Evolutionary conservation across 2,888 invertebrate species (phyloP).

Genomic region (Caenorhabditis wallacei): DNA sequence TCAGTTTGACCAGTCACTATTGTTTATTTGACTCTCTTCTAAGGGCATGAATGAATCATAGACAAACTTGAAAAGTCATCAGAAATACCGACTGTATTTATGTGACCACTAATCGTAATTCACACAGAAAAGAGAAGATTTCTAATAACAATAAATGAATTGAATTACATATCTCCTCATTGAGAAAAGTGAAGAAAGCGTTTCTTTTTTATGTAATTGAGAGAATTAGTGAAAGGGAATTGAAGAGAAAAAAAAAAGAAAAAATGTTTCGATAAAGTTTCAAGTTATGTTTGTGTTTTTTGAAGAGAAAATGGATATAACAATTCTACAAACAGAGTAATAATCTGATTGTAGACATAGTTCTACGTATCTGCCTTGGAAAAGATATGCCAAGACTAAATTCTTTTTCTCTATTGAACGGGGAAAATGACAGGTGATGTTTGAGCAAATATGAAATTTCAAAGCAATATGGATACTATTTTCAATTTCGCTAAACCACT

Average conservation of each 20-base stretch:
- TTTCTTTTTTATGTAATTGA: slow-evolving; percentile 40
- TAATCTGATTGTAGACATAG: too few relatives aligned
- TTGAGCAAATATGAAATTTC: too few relatives aligned
- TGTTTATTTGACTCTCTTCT: background rate
- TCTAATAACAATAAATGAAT: slow-evolving; percentile 51
- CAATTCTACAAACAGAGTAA: too few relatives aligned
- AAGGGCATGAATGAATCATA: slow-evolving; percentile 47
- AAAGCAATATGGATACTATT: too few relatives aligned
- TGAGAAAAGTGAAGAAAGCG: slow-evolving; percentile 35
- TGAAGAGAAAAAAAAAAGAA: background rate
- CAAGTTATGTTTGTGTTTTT: too few relatives aligned
- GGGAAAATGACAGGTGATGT: too few relatives aligned
- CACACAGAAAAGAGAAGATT: slow-evolving; percentile 37
- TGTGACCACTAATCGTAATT: slow-evolving; percentile 51
- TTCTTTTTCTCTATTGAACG: too few relatives aligned
- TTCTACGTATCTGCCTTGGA: too few relatives aligned
- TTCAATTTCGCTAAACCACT: too few relatives aligned
- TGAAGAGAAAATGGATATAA: too few relatives aligned
- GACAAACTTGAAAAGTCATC: slow-evolving; percentile 49
- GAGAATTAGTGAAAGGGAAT: slow-evolving; percentile 20
- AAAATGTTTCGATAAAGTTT: background rate
- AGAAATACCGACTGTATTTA: slow-evolving; percentile 12
- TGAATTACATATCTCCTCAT: slow-evolving; percentile 45
- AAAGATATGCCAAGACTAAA: too few relatives aligned
- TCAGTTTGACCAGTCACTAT: slow-evolving; percentile 14